Conservation (phyloP, 2,888 invertebrate species). For the Clanis bilineata region DNA sequence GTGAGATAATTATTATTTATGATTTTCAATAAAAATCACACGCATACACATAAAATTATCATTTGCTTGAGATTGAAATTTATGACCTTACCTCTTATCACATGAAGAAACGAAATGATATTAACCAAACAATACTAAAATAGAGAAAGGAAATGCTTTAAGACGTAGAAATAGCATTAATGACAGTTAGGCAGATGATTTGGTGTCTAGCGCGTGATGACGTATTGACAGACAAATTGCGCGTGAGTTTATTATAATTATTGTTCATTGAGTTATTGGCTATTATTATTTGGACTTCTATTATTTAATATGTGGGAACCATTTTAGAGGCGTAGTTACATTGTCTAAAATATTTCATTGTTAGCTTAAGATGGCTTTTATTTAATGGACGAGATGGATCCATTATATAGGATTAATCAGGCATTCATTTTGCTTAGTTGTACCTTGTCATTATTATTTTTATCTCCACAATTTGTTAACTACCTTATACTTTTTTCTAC, state of each 20-base stretch:
- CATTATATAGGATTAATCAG: too few relatives aligned
- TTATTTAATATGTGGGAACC: slow-evolving; percentile 9
- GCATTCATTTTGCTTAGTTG: too few relatives aligned
- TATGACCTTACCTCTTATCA: too few relatives aligned
- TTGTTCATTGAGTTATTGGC: slow-evolving; percentile 18
- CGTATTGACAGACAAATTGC: slow-evolving; percentile 33
- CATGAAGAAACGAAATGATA: too few relatives aligned
- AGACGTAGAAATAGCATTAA: slow-evolving; percentile 33
- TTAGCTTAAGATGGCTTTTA: background rate
- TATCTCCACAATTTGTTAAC: too few relatives aligned
- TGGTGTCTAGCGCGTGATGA: slow-evolving; percentile 25
- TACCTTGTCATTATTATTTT: too few relatives aligned
- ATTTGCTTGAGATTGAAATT: too few relatives aligned
- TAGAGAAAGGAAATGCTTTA: background rate
- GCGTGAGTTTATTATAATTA: slow-evolving; percentile 19
- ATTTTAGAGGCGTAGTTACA: background rate
- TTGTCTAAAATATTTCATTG: background rate
- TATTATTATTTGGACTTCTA: slow-evolving; percentile 11
- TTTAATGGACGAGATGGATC: too few relatives aligned
- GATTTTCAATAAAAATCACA: too few relatives aligned
- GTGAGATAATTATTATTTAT: too few relatives aligned
- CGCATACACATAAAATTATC: too few relatives aligned
- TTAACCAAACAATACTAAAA: background rate
- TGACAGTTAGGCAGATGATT: slow-evolving; percentile 53
- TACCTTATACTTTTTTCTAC: too few relatives aligned